Evolutionary conservation across 2,888 invertebrate species (phyloP).

Genomic region (Margaritifera margaritifera): DNA sequence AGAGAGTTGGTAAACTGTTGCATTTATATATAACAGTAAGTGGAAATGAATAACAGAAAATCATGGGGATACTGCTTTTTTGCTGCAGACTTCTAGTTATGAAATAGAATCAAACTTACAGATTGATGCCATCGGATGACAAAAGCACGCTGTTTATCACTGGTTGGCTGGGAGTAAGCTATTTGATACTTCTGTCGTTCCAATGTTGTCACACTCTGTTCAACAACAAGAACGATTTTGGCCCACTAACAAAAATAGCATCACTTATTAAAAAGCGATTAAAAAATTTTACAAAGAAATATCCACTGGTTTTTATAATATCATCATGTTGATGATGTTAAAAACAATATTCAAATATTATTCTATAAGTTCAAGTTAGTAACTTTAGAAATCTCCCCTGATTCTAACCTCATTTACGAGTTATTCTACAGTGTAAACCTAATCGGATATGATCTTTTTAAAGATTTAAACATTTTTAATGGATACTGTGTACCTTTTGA

Average conservation of each 20-base stretch:
- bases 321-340: too few species aligned
- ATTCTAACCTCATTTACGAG: too few species aligned
- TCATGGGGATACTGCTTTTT: background rate
- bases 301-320: too few species aligned
- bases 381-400: too few species aligned
- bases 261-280: constrained; percentile 6
- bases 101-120: constrained; percentile 76
- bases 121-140: constrained; percentile 91
- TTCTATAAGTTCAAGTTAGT: too few species aligned
- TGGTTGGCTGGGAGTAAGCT: constrained; percentile 91
- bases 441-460: too few species aligned
- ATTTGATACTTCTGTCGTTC: constrained; percentile 89
- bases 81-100: too few species aligned
- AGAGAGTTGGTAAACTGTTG: too few species aligned
- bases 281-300: background rate
- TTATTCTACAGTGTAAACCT: too few species aligned
- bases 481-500: too few species aligned
- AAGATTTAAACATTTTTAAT: too few species aligned
- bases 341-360: too few species aligned
- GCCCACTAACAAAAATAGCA: constrained; percentile 84
- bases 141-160: constrained; percentile 86
- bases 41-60: background rate
- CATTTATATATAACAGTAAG: background rate
- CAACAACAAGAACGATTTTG: constrained; percentile 95
- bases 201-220: constrained; percentile 93